Base-by-base conservation (phyloP, 2,797 vertebrate species). In the Lithobates sylvaticus region DNA sequence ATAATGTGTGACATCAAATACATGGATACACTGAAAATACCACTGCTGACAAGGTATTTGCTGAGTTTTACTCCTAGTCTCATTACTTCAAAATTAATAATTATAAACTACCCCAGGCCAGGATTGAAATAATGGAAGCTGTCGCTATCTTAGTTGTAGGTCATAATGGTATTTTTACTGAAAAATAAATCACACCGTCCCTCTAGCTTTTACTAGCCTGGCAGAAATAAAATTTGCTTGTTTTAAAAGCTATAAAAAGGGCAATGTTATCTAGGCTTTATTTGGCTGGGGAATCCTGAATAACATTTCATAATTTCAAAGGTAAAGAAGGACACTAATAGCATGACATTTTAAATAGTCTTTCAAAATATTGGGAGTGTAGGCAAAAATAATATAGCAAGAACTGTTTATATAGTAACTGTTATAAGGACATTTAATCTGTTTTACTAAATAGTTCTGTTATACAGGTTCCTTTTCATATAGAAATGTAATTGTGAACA, bases 171-270 rank as follows among this genome's bases (percentile, higher is more conserved):
- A 67, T 67, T 67, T 29, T 67, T 67, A 29, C 65, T 72, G 21
- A n/a, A 54, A 27, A 32, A 72, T 81, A 81, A 81, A 81, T 81
- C 71, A 72, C 36, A 34, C 71, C 50, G 39, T 36, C 47, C 23
- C 67, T 71, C 18, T 32, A 71, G 71, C 58, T 61, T 61, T 81
- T 50, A 81, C 69, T 36, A 70, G 71, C 69, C 71, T 73, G 18
- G 54, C 44, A 72, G 29, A 81, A 81, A 81, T 81, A 32, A 73
- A 72, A 81, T 73, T 27, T 81, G 69, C 47, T 72, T 26, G n/a
- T 72, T 70, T 77, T 26, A 71, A 81, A 26, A 64, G 71, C 34
- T 32, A 44, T 26, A 32, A 81, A 71, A 81, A 81, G 47, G 68
- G 34, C 16, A 27, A 58, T 81, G 36, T 71, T 42, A 81, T 72